phyloP scores from a whole-genome alignment of 2,113 vertebrate genomes.

The Passer montanus region DNA sequence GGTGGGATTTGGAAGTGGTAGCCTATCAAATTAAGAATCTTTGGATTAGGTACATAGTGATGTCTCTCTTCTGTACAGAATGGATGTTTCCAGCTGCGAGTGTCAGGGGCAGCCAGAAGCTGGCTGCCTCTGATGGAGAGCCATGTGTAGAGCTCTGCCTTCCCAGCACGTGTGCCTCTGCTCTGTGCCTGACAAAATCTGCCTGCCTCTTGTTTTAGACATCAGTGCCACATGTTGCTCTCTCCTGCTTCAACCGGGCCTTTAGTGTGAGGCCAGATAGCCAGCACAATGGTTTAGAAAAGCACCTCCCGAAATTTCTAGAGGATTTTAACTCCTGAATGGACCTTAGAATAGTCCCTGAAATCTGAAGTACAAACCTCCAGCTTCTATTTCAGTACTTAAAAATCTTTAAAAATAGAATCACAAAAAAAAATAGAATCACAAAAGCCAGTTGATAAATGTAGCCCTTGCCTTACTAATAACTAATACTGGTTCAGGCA shows the following conservation, averaged over 20 bases:
- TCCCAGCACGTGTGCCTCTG: accelerated
- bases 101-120: neutral
- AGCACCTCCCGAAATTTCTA: neutral
- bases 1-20: neutral
- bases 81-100: neutral
- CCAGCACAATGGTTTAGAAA: neutral
- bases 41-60: neutral
- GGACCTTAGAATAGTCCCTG: neutral
- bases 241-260: neutral
- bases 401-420: neutral
- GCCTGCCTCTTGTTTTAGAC: neutral
- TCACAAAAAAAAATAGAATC: neutral
- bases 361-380: neutral
- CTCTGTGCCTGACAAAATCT: neutral
- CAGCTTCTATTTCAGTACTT: neutral
- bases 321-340: neutral
- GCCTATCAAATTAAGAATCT: neutral
- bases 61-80: neutral
- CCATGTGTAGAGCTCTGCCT: neutral
- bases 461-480: neutral
- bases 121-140: neutral
- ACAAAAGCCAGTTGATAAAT: neutral
- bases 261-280: neutral
- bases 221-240: neutral
- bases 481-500: neutral